phyloP scores from a whole-genome alignment of 1,140 invertebrate species.

The Oreohelix idahoensis region DNA sequence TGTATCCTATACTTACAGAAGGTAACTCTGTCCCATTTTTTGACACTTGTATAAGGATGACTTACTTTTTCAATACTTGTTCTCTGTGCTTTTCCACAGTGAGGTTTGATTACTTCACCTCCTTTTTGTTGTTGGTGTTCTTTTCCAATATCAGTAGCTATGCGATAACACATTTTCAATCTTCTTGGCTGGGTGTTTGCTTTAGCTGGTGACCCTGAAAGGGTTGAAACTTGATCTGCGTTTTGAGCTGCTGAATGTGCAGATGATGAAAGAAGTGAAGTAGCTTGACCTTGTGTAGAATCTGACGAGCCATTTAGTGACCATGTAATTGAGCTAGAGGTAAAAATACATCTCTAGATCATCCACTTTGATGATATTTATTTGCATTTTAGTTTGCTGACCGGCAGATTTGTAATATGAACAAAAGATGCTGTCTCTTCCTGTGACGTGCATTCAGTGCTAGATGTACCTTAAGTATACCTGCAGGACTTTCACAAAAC shows the following conservation, averaged over 20 bases:
- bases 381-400: constrained; percentile 65
- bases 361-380: constrained; percentile 65
- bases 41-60: too few relatives aligned
- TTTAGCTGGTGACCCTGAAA: neutral
- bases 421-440: constrained; percentile 69
- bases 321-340: constrained; percentile 67
- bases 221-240: neutral
- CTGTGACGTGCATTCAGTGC: constrained; percentile 58
- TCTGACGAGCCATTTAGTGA: constrained; percentile 42
- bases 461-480: constrained; percentile 63
- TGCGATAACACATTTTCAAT: constrained; percentile 6
- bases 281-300: neutral
- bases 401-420: constrained; percentile 69
- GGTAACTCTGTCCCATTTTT: too few relatives aligned
- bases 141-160: neutral
- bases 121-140: neutral
- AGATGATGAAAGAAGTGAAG: neutral
- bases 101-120: neutral
- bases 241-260: neutral
- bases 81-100: too few relatives aligned
- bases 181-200: neutral
- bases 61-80: too few relatives aligned
- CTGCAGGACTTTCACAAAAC: constrained; percentile 66
- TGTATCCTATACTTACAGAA: too few relatives aligned
- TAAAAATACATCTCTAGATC: constrained; percentile 64